Base-by-base conservation (phyloP, 2,888 invertebrate genomes). In the Andrena bucephala region DNA sequence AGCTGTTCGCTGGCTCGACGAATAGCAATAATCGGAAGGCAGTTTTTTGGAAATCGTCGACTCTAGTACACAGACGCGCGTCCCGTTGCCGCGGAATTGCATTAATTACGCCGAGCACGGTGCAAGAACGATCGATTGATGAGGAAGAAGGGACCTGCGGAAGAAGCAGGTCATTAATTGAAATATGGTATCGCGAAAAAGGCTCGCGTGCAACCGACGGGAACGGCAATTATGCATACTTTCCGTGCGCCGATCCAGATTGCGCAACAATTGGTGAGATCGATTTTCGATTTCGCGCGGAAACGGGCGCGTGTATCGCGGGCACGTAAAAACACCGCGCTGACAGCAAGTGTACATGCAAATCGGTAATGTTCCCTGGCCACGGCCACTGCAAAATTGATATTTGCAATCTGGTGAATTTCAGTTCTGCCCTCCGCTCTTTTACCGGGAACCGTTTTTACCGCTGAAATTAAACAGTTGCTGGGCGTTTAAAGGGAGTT, bases 251-350 rank as follows among this genome's bases (percentile, higher is more conserved):
- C 60, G 67, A 67, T 62, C 42, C 54, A 60, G 77, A 77, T 78
- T 77, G 67, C 67, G 42, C 36, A 24, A 63, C 52, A 68, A 78
- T 67, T 29, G 77, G 4, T 1, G 24, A 31, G 67, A 78, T 78
- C 68, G 77, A 77, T 68, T 77, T 77, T 60, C 78, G 36, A 77
- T 77, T 42, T n/a, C 52, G 65, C 10, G 24, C n/a, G 50, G 74
- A 65, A 77, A 59, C 57, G 24, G 6, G 33, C 24, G 1, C 36
- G 48, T 36, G 48, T 31, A 63, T 57, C 57, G 54, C 31, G 63
- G 48, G 33, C 50, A 60, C 60, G 66, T 29, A 62, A 76, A 62
- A 76, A 68, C 48, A 67, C 6, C 16, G 4, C 10, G 24, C 31
- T 8, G 68, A 10, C 36, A 27, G 50, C 27, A 59, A 42, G 16